These are phyloP conservation scores for Trachelus iudaicus DNA, from an alignment of 2,888 invertebrate genomes.

Conservation along the genomic window DNA sequence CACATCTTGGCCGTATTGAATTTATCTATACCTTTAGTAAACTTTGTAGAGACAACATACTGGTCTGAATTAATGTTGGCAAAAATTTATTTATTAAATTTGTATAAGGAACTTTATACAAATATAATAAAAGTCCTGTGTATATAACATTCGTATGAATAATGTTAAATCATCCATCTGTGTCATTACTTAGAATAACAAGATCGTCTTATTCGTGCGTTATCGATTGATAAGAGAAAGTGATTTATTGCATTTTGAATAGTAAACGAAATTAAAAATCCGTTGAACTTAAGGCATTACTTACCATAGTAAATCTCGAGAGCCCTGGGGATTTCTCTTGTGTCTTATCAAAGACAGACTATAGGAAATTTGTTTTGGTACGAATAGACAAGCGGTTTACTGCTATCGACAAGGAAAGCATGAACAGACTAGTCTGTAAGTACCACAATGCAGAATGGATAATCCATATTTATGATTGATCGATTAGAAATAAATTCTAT, in stretches of 20 bases:
- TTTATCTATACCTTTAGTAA: too few species aligned
- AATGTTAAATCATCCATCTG: too few species aligned
- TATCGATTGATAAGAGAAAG: not conserved
- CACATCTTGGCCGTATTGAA: too few species aligned
- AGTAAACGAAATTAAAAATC: not conserved
- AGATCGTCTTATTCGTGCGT: too few species aligned
- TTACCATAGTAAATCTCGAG: not conserved
- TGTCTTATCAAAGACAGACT: not conserved
- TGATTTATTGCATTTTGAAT: not conserved
- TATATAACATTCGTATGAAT: too few species aligned
- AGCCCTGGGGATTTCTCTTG: not conserved
- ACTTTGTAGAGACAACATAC: too few species aligned
- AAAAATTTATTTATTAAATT: too few species aligned
- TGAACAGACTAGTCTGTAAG: not conserved
- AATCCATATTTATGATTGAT: not conserved
- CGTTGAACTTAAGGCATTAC: not conserved
- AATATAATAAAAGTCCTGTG: too few species aligned
- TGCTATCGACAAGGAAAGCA: not conserved
- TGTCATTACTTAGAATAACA: too few species aligned
- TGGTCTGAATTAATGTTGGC: too few species aligned
- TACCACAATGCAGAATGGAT: not conserved
- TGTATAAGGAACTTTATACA: too few species aligned
- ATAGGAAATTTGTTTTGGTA: not conserved
- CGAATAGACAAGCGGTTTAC: not conserved
- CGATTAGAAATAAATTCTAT: not conserved